phyloP scores from a whole-genome alignment of 1,140 invertebrate genomes.

The Lasioglossum baleicum region DNA sequence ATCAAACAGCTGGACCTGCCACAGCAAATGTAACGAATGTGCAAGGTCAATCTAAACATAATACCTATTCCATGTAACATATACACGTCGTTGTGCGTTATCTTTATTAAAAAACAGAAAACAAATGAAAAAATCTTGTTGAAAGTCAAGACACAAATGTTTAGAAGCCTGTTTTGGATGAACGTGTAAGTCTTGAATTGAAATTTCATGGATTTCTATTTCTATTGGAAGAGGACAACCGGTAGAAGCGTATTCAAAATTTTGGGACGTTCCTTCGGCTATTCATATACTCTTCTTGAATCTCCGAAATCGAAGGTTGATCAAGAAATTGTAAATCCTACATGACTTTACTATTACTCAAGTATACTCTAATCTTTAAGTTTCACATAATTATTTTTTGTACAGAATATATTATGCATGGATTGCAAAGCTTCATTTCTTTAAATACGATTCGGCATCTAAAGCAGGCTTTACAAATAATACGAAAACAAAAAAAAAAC shows the following conservation, averaged over 20 bases:
- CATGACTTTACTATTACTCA: slow-evolving; percentile 4
- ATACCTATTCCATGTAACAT: slow-evolving; percentile 78
- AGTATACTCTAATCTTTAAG: slow-evolving; percentile 41
- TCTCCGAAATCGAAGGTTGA: slow-evolving; percentile 6
- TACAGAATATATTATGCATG: slow-evolving; percentile 26
- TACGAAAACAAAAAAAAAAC: slow-evolving; percentile 6
- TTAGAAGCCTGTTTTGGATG: slow-evolving; percentile 57
- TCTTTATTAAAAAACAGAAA: slow-evolving; percentile 66
- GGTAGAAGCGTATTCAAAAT: background rate
- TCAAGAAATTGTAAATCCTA: slow-evolving; percentile 7
- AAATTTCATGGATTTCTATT: background rate
- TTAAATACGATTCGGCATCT: slow-evolving; percentile 16
- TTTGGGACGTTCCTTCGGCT: background rate
- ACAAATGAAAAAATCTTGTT: slow-evolving; percentile 60
- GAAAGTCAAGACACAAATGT: slow-evolving; percentile 47
- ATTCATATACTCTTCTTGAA: slow-evolving; percentile 8
- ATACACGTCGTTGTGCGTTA: slow-evolving; percentile 65
- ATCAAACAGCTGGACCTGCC: slow-evolving; percentile 81
- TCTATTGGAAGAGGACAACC: background rate
- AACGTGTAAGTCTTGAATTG: background rate
- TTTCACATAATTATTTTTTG: slow-evolving; percentile 32
- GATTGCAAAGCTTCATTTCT: slow-evolving; percentile 10
- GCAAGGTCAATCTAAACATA: slow-evolving; percentile 76
- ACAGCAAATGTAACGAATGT: slow-evolving; percentile 79
- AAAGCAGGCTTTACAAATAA: slow-evolving; percentile 40